Evolutionary conservation across 2,888 invertebrate genomes (phyloP).

Genomic region (Anoplius nigerrimus): DNA sequence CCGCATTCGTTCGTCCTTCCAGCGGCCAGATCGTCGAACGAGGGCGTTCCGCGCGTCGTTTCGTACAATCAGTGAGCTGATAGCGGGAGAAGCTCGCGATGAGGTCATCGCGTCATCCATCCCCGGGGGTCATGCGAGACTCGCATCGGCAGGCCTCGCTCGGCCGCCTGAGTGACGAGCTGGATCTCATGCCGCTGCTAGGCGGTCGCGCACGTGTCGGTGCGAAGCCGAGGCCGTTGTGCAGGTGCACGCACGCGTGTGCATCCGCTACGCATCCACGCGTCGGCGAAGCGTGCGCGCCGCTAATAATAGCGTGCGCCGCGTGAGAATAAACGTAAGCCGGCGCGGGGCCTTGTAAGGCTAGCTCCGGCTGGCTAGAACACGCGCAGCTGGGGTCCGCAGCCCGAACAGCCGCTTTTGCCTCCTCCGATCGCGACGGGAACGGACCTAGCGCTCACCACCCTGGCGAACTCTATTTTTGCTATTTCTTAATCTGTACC

Average conservation of each 20-base stretch:
- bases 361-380: slow-evolving; percentile 24
- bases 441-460: slow-evolving; percentile 19
- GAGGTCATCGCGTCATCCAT: too few relatives aligned
- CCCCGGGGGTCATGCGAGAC: background rate
- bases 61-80: too few relatives aligned
- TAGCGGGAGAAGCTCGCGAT: too few relatives aligned
- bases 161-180: too few relatives aligned
- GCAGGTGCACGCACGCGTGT: slow-evolving; percentile 36
- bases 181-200: too few relatives aligned
- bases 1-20: too few relatives aligned
- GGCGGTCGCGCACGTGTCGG: too few relatives aligned
- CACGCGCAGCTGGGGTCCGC: slow-evolving; percentile 48
- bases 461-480: slow-evolving; percentile 59
- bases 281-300: slow-evolving; percentile 3
- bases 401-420: slow-evolving; percentile 11
- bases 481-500: slow-evolving; percentile 63
- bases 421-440: slow-evolving; percentile 7
- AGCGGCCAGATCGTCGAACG: too few relatives aligned
- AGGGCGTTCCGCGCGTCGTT: too few relatives aligned
- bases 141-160: slow-evolving; percentile 3
- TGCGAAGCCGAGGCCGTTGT: too few relatives aligned
- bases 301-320: slow-evolving; percentile 45
- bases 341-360: slow-evolving; percentile 61
- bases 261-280: slow-evolving; percentile 7
- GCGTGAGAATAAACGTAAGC: slow-evolving; percentile 44